These are phyloP conservation scores for Pseudochromis fuscus DNA, from an alignment of 2,797 vertebrate species.

Conservation along the genomic window DNA sequence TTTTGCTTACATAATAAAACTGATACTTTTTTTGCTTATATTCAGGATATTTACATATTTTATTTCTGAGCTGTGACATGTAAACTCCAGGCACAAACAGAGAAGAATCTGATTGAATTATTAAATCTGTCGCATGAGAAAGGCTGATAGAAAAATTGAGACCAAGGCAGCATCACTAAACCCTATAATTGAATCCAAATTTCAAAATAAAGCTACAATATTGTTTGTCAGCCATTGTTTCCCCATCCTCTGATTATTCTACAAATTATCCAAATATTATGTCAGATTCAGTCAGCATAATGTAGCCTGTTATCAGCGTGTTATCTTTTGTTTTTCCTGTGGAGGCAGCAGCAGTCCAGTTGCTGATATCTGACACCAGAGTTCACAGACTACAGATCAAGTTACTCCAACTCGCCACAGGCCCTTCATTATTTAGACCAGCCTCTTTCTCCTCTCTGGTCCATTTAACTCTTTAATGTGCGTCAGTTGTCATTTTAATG, in stretches of 20 bases:
- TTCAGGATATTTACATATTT: no score
- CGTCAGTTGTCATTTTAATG: slow-evolving; percentile 1
- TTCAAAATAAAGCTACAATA: no score
- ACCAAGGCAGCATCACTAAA: no score
- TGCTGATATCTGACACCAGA: slow-evolving; percentile 62
- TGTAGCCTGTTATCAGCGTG: background rate
- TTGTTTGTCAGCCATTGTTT: no score
- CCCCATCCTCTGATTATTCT: background rate
- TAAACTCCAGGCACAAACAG: no score
- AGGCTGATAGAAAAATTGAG: no score
- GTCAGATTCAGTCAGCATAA: background rate
- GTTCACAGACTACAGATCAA: slow-evolving; percentile 60
- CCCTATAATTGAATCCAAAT: no score
- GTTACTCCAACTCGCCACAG: slow-evolving; percentile 63
- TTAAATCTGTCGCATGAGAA: no score
- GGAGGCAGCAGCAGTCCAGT: slow-evolving; percentile 19
- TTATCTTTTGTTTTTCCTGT: slow-evolving; percentile 24
- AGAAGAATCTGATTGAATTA: no score
- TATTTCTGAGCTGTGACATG: no score
- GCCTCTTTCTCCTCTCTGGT: slow-evolving; percentile 26
- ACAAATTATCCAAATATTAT: background rate
- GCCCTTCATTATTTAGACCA: slow-evolving; percentile 77
- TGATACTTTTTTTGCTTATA: no score
- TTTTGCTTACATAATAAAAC: no score
- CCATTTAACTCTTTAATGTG: slow-evolving; percentile 16